Evolutionary conservation across 2,888 invertebrate genomes (phyloP).

Genomic region (Apodemia duryi): DNA sequence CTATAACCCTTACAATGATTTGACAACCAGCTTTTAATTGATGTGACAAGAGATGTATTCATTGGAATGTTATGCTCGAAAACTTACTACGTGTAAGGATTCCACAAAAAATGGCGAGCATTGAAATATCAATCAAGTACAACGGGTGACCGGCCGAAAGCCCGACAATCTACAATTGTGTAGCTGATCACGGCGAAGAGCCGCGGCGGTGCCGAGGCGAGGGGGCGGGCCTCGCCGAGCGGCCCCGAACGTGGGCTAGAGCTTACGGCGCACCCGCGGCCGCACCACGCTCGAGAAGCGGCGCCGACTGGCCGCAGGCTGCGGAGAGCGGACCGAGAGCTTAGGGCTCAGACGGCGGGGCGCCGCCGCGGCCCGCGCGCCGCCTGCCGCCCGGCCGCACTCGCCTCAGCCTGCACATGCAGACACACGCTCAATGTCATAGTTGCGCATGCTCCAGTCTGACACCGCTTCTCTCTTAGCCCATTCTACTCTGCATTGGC

Average conservation of each 20-base stretch:
- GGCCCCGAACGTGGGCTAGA: conserved; percentile 25
- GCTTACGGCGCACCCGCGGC: conserved; percentile 42
- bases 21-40: no score
- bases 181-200: conserved; percentile 16
- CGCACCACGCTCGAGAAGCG: conserved; percentile 59
- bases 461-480: conserved; percentile 54
- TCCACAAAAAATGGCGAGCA: conserved; percentile 35
- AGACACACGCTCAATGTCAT: conserved; percentile 54
- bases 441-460: conserved; percentile 41
- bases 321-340: conserved; percentile 59
- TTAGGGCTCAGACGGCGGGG: conserved; percentile 63
- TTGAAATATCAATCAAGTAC: conserved; percentile 22
- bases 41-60: conserved; percentile 8
- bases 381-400: conserved; percentile 55
- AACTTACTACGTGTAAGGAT: conserved; percentile 58
- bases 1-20: no score
- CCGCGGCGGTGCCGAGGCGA: conserved; percentile 28
- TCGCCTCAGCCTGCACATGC: conserved; percentile 74
- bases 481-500: conserved; percentile 16
- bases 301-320: conserved; percentile 71
- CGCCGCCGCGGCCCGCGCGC: conserved; percentile 51
- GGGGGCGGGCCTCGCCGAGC: conserved; percentile 38
- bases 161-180: conserved; percentile 23
- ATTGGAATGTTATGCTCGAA: conserved; percentile 42
- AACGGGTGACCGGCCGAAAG: conserved; percentile 23